These are phyloP conservation scores for Epirrhoe tristata DNA, from an alignment of 2,888 invertebrate genomes.

Conservation along the genomic window DNA sequence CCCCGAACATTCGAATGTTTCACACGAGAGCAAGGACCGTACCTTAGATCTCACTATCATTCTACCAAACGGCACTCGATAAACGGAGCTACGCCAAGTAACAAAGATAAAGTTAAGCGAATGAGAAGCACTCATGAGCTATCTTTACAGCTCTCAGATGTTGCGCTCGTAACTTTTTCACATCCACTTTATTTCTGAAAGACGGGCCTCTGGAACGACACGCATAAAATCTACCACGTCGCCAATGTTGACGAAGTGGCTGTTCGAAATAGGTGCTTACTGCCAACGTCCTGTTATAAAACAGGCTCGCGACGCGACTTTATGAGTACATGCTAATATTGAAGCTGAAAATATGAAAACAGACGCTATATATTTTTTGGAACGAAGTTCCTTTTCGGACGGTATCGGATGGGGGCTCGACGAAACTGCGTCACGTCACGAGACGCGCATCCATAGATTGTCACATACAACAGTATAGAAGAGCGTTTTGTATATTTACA, in stretches of 20 bases:
- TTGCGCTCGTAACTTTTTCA: conserved; percentile 32
- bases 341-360: background rate
- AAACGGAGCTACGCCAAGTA: background rate
- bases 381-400: too few relatives aligned
- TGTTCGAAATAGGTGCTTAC: background rate
- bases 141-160: conserved; percentile 32
- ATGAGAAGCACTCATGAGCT: conserved; percentile 26
- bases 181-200: conserved; percentile 18
- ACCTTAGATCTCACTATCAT: too few relatives aligned
- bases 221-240: conserved; percentile 19
- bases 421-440: too few relatives aligned
- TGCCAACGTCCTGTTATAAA: background rate
- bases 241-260: conserved; percentile 4
- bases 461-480: too few relatives aligned
- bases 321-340: background rate
- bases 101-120: conserved; percentile 23
- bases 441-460: too few relatives aligned
- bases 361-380: too few relatives aligned
- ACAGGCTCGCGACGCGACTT: background rate
- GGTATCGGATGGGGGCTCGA: too few relatives aligned
- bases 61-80: background rate
- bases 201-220: conserved; percentile 25
- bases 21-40: too few relatives aligned
- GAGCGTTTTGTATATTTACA: too few relatives aligned
- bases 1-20: too few relatives aligned